Base-by-base conservation (phyloP, 2,113 vertebrate species). In the Chinchilla lanigera region DNA sequence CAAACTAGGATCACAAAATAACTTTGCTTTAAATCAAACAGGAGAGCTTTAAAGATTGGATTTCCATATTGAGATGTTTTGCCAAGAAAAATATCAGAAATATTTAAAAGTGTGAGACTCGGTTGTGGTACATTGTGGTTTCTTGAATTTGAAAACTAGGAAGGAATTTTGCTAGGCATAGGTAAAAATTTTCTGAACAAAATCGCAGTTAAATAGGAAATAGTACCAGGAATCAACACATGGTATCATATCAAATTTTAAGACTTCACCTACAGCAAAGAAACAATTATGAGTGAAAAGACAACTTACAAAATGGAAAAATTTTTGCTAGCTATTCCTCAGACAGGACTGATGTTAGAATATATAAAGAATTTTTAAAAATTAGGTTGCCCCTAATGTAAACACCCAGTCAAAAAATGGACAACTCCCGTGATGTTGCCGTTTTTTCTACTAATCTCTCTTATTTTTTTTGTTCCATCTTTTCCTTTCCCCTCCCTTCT, bases 1-100 rank as follows among this genome's bases (percentile, higher is more conserved):
- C 56, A 60, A 75, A 75, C 38, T 82, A 75, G 26, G 11, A 77
- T 90, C 26, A 63, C 54, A 89, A 91, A 80, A 95, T 92, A 89
- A 89, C 67, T 82, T 94, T 92, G 58, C 44, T 86, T 97, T 73
- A 77, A 93, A 80, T 44, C 61, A 22, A 84, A 95, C 88, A 65
- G 38, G 58, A 28, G 12, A 87, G 56, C 13, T 73, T 94, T 75
- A 50, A 89, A 69, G n/a, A 60, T 17, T 92, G 58, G 78, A 61
- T 93, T 93, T 96, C 33, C 33, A 81, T 80, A 81, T 4, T 63
- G 38, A 93, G 30, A 77, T 30, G 28, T 86, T 92, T 88, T 86
- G 56, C 3, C 8, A 52, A 92, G 28, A 16, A 61, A 83, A 75
- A 35, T 5, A 92, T 82, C 33, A 90, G 26, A 95, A 63, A 65